Base-by-base conservation (phyloP, 2,797 vertebrate species). In the Acipenser transmontanus region DNA sequence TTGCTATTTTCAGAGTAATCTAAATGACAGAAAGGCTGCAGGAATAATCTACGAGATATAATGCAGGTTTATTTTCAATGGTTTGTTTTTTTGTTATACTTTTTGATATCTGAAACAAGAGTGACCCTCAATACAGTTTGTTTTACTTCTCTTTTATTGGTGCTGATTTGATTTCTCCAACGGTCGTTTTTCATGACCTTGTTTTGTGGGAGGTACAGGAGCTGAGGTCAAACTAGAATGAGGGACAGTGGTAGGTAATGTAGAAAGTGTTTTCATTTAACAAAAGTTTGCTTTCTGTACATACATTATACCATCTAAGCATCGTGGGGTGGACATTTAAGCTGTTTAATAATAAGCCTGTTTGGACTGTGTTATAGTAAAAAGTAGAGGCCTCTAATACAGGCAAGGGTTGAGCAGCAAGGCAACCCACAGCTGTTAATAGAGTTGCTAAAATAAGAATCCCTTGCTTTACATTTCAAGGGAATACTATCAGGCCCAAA, bases 1-100 rank as follows among this genome's bases (percentile, higher is more conserved):
- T 87, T 87, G 87, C 92, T 97, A 96, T 96, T 96, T 95, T 93
- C 89, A 91, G 92, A 91, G 81, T 83, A 80, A 85, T 86, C 82
- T 90, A 86, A 90, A 89, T 93, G 89, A 92, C 90, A 90, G 85
- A 85, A 92, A 90, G 84, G 85, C 87, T 88, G 88, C 91, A 93
- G 87, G 87, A 89, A 81, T 83, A 72, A 83, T 80, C 88, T 74
- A 71, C 84, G 71, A 79, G 84, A 81, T 83, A 85, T 85, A 84
- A 88, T 87, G 86, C 82, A 88, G 83, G 85, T 54, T 54, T 54
- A 54, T 54, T 54, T 9, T 34, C 34, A 34, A 34, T 34, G 90
- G 89, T 88, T 91, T 83, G 65, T 81, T 75, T 77, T 60, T 74
- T 76, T 81, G 71, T 80, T 67, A 68, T 70, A 72, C 67, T 76